These are phyloP conservation scores for Drosophila buzzatii DNA, from an alignment of 2,888 invertebrate genomes.

Conservation along the genomic window DNA sequence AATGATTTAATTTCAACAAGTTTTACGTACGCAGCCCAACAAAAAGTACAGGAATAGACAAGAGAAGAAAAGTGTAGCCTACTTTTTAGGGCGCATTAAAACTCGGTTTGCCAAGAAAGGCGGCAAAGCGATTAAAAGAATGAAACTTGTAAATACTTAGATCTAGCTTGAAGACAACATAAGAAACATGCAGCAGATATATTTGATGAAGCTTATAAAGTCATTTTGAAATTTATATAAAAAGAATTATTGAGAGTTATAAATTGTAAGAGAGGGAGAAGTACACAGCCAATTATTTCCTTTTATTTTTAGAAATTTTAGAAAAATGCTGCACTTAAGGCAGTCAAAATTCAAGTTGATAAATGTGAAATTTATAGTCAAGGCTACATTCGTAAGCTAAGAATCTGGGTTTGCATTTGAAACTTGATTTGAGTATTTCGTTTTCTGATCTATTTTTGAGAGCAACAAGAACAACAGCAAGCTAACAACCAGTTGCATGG, in stretches of 20 bases:
- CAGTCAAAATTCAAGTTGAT: no score
- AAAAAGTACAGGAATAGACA: neutral
- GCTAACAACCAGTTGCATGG: constrained; percentile 55
- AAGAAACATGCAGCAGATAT: neutral
- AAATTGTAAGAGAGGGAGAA: neutral
- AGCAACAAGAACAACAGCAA: neutral
- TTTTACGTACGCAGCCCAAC: neutral
- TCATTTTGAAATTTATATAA: neutral
- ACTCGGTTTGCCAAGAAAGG: neutral
- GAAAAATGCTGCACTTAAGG: no score
- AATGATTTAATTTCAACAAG: constrained; percentile 73
- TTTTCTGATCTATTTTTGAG: neutral
- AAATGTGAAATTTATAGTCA: neutral
- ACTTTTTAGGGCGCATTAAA: constrained; percentile 26
- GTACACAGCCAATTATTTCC: no score
- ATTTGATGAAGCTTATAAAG: neutral
- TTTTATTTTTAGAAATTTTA: no score
- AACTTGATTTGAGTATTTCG: neutral
- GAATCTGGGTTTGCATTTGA: neutral
- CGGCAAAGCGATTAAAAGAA: neutral
- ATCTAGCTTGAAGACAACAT: neutral
- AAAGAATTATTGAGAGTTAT: neutral
- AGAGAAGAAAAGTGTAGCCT: constrained; percentile 26
- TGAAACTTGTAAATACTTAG: neutral
- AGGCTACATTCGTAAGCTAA: neutral